These are phyloP conservation scores for Aramus guarauna DNA, from an alignment of 2,113 vertebrate species.

Conservation along the genomic window DNA sequence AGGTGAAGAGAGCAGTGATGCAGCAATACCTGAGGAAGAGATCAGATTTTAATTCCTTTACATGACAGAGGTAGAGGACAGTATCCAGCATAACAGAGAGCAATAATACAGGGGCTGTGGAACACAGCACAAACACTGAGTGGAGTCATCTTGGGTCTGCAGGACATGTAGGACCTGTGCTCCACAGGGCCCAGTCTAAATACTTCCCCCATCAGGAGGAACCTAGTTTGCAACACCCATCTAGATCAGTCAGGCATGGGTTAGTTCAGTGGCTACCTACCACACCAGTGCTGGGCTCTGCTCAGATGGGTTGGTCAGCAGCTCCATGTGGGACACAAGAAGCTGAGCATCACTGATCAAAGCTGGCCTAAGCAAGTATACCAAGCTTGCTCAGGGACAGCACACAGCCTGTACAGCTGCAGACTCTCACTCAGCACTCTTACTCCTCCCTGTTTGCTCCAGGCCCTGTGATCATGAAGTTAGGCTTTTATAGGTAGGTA, in stretches of 20 bases:
- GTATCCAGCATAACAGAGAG: neutral
- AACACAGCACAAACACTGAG: neutral
- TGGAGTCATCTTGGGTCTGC: neutral
- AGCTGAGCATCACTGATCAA: neutral
- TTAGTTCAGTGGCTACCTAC: neutral
- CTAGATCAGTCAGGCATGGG: neutral
- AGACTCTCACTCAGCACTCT: neutral
- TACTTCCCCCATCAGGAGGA: neutral
- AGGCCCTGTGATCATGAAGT: neutral
- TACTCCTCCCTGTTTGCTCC: neutral
- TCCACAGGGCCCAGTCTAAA: neutral
- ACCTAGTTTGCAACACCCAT: neutral
- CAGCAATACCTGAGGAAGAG: neutral
- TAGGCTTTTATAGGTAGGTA: neutral
- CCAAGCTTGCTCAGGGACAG: fast-evolving
- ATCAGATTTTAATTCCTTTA: neutral
- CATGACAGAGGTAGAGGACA: neutral
- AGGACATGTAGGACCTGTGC: neutral
- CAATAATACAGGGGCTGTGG: neutral
- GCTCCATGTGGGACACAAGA: neutral
- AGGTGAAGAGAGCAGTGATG: neutral
- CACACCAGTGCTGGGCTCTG: neutral
- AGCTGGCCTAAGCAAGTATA: neutral
- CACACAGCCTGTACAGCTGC: neutral
- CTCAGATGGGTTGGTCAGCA: neutral